Base-by-base conservation (phyloP, 2,113 vertebrate species). In the Forbesichthys agassizii region DNA sequence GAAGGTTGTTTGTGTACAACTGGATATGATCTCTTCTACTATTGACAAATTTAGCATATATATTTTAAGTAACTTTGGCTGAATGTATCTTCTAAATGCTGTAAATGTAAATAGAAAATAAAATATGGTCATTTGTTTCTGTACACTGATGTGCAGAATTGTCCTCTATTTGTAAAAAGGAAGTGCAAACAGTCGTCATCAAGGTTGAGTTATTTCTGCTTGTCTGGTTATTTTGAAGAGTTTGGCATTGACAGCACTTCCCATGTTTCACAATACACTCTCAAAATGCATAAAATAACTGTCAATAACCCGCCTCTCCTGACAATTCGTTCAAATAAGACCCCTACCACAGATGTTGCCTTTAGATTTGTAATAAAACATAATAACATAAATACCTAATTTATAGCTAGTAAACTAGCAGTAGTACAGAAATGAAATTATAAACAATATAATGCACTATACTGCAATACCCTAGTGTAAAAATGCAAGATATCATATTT, bases 181-280 rank as follows among this genome's bases (percentile, higher is more conserved):
- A 90, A 88, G 84, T 84, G 71, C 84, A 83, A 83, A 81, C 80
- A 84, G 79, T 77, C 77, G 76, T 82, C 82, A 66, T 52, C 57
- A 69, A 80, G 81, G 12, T 63, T 64, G 36, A 69, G 78, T 83
- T 83, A 83, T 91, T 93, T 88, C 83, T 89, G 60, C 73, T 42
- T 71, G 71, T 78, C 86, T 64, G 68, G 81, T 75, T 85, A 75
- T 83, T 87, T 65, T 81, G 68, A 61, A 69, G 86, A 78, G 85
- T 85, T 86, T 85, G 76, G 81, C 78, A 84, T 68, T 79, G 87
- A 91, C 84, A 75, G 72, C 69, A 89, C 88, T 94, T 94, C 92
- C 91, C 90, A 92, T 89, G 91, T 92, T 93, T 92, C 90, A 91
- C 88, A 93, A 92, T 82, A 75, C 88, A 86, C 87, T 69, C 80